These are phyloP conservation scores for Edolisoma coerulescens DNA, from an alignment of 2,113 vertebrate species.

Conservation along the genomic window DNA sequence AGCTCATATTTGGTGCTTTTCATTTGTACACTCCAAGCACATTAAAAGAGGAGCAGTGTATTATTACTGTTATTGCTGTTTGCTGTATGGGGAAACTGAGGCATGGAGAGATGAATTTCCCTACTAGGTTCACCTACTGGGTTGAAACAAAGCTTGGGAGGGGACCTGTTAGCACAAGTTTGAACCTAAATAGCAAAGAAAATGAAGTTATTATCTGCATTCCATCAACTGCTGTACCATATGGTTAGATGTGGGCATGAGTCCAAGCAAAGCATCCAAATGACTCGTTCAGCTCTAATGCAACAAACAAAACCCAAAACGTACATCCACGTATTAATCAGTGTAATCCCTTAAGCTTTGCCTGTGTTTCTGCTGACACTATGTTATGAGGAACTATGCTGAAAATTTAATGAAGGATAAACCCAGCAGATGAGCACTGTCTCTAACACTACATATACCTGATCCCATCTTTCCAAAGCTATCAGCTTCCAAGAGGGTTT, in stretches of 20 bases:
- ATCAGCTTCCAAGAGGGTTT: neutral
- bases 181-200: constrained; percentile 49
- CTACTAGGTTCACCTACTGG: neutral
- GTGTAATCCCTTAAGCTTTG: neutral
- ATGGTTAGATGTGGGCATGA: constrained; percentile 1
- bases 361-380: neutral
- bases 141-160: constrained; percentile 12
- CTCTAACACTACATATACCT: neutral
- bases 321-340: neutral
- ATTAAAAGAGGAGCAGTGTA: neutral
- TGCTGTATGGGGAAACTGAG: neutral
- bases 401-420: constrained; percentile 1
- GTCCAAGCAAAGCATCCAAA: constrained; percentile 35
- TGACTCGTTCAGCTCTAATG: neutral
- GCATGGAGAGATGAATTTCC: neutral
- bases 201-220: constrained; percentile 57
- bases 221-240: constrained; percentile 20
- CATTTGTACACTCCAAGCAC: neutral
- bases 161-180: constrained; percentile 45
- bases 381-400: neutral
- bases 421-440: neutral
- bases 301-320: constrained; percentile 23
- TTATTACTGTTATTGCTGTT: neutral
- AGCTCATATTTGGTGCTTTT: neutral
- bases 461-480: neutral